Evolutionary conservation across 37 sponge, comb jelly and placozoan genomes (phyloP), one percentile per base, ranked within the genome.

Genomic region (Lycopodina hypogea): DNA sequence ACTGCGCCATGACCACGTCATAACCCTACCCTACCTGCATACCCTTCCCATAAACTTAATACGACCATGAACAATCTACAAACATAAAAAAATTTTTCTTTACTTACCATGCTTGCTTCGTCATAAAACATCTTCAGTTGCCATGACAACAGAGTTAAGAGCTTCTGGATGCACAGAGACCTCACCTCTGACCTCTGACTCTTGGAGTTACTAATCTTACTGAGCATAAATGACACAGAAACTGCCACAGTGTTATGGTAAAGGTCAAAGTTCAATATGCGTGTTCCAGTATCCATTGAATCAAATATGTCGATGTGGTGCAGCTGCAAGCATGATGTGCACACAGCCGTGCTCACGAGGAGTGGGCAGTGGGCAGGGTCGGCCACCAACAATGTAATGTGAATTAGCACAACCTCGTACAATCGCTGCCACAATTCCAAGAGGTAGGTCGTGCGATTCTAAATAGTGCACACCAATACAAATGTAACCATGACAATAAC

Each of bases 231-330:
- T 9, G 48, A 45, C 48, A 79, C 29, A 21, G 80, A 69, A 50
- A 28, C 15, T 23, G 68, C 80, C 70, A 79, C 70, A 1, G 80
- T 34, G 41, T 79, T 67, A 40, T 79, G 70, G 29, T 24, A 79
- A 12, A 56, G 28, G 55, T 79, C 70, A 68, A 68, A 69, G 7
- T 56, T 29, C 12, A 79, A 7, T 32, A 64, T 56, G 14, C 19
- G 8, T 14, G 1, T 11, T 41, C 22, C 1, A 38, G 6, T 34
- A 45, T 62, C 76, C 1, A 55, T 56, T 9, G 74, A 28, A 9
- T 32, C 15, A 19, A n/a, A 8, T 45, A 9, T 45, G 48, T 45
- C 48, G 48, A 36, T 70, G 42, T 70, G 42, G 17, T 41, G 45
- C 4, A 35, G n/a, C 12, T 17, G 9, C 7, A 41, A n/a, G 42